Base-by-base conservation (phyloP, 2,888 invertebrate species). In the Deilephila porcellus region DNA sequence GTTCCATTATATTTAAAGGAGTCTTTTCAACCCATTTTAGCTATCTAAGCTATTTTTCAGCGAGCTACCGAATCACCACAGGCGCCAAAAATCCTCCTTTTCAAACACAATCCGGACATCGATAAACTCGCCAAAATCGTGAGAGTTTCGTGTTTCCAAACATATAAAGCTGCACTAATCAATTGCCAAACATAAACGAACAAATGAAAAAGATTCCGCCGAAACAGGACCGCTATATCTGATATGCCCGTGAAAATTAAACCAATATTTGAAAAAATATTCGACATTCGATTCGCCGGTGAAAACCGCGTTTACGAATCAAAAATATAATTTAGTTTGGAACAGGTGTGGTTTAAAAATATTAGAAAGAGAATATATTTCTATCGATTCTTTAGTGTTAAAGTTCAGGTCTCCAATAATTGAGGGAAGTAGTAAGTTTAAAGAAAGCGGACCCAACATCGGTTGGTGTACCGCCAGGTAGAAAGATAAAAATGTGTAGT, bases 131-230 rank as follows among this genome's bases (percentile, higher is more conserved):
- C 7, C 52, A 63, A 63, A 37, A 17, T 14, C 25, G 25, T 45
- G 45, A 25, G 25, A 4, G 45, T 45, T 45, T 45, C 45, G 45
- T 45, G 25, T 67, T 67, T 67, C 25, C 45, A 52, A 67, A 64
- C 4, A 62, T 45, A 64, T 63, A 34, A 52, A 64, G 20, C 64
- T 14, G 45, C 64, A 64, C 64, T 64, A 64, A 64, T 63, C 63
- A 70, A 60, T 59, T 53, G 72, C n/a, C 63, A n/a, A 4, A 20
- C n/a, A 56, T n/a, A 45, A 64, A n/a, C 20, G 20, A 45, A 19
- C 20, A 20, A 45, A 64, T 62, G 56, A 56, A 56, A 64, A 45
- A 64, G 64, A 64, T 45, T 64, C 8, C 20, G 14, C 20, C 34
- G 45, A 37, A 52, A 67, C 45, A 67, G 67, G 52, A 67, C 14